Percentiles rank a stretch among this genome's conserved stretches.
Evolutionary conservation across 2,797 vertebrate species (phyloP).

Genomic region (Ciconia nigra): DNA sequence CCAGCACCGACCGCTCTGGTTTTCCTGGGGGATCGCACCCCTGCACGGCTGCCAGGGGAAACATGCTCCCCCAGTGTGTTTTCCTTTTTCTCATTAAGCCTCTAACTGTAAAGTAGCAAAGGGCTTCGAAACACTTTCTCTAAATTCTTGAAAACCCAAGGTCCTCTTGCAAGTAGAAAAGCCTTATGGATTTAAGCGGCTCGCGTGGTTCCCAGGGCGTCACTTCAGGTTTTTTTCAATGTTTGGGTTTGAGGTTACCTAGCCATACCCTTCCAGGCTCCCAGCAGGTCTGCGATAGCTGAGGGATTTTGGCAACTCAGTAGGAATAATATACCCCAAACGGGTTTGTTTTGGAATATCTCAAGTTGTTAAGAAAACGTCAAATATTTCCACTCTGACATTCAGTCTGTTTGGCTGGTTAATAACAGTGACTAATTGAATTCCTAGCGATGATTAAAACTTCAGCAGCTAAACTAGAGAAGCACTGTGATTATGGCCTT

Average conservation of each 20-base stretch:
- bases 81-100: not conserved
- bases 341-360: not conserved
- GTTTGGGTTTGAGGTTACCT: not conserved
- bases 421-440: not conserved
- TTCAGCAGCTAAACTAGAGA: not conserved
- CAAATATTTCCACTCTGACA: not conserved
- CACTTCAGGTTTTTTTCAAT: accelerated
- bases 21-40: not conserved
- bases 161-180: not conserved
- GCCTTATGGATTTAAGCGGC: accelerated
- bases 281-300: not conserved
- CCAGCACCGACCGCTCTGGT: not conserved
- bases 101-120: not conserved
- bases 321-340: not conserved
- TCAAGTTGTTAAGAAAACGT: not conserved
- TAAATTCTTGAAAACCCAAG: not conserved
- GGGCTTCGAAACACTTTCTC: not conserved
- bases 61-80: accelerated
- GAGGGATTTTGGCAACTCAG: not conserved
- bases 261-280: not conserved
- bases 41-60: not conserved
- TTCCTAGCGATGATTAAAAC: not conserved
- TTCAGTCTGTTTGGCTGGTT: not conserved
- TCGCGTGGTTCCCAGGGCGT: not conserved
- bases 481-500: not conserved